These are phyloP conservation scores for Opisthocomus hoazin DNA, from an alignment of 2,113 vertebrate genomes.

Conservation along the genomic window DNA sequence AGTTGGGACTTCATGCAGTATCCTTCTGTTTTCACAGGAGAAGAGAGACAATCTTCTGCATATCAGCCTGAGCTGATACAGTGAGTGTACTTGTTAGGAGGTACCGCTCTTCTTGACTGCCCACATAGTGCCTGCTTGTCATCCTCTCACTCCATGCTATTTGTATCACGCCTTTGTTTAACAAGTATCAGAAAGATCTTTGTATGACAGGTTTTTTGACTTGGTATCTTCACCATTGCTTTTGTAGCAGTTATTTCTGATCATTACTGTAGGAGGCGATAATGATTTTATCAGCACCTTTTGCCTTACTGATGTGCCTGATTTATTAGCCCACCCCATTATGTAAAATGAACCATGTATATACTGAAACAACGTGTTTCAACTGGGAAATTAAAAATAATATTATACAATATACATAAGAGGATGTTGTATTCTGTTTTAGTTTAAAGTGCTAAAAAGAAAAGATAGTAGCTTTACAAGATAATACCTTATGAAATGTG, in stretches of 20 bases:
- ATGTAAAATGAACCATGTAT: neutral
- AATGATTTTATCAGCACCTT: neutral
- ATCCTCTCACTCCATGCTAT: neutral
- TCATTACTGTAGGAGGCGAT: neutral
- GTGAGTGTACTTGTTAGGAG: neutral
- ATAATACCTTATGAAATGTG: neutral
- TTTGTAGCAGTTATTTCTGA: neutral
- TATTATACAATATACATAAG: neutral
- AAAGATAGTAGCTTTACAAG: neutral
- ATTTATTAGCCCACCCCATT: neutral
- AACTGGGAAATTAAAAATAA: neutral
- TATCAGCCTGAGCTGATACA: too few relatives aligned
- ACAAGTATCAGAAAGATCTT: neutral
- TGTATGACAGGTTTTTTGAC: neutral
- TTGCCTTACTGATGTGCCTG: neutral
- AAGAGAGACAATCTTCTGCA: neutral
- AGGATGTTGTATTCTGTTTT: neutral
- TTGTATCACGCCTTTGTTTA: neutral
- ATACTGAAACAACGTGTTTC: neutral
- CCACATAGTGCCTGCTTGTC: neutral
- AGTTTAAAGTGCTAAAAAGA: neutral
- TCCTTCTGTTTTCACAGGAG: neutral
- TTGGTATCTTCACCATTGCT: neutral
- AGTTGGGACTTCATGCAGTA: neutral
- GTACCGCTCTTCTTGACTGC: neutral